Percentiles rank a stretch among this genome's conserved stretches.
These are phyloP conservation scores for Eunapius fragilis DNA, from an alignment of 37 sponge, comb jelly and placozoan species.

Conservation along the genomic window DNA sequence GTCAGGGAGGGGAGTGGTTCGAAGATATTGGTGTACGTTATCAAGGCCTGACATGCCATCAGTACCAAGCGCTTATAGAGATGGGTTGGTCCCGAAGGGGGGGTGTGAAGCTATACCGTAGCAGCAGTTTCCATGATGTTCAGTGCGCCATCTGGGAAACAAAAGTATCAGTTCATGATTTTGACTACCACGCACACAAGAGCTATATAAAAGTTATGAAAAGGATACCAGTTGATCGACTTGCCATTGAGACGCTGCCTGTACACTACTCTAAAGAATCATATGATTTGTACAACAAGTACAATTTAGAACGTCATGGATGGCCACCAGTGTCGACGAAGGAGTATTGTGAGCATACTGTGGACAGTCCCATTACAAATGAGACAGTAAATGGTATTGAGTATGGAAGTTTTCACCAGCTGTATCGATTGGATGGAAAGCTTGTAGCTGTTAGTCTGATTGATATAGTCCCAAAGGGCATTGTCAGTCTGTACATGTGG, in stretches of 20 bases:
- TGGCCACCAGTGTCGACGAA: constrained; percentile 64
- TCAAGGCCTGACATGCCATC: constrained; percentile 64
- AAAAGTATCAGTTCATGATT: constrained; percentile 60
- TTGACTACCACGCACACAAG: constrained; percentile 59
- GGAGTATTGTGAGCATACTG: constrained; percentile 81
- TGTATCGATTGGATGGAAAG: no score
- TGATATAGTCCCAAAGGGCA: no score
- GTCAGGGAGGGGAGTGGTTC: constrained; percentile 59
- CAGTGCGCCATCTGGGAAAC: constrained; percentile 86
- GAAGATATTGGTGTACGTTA: constrained; percentile 73
- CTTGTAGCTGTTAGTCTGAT: no score
- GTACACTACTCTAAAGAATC: constrained; percentile 75
- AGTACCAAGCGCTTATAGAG: constrained; percentile 79
- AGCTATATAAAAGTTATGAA: constrained; percentile 68
- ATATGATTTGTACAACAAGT: constrained; percentile 81
- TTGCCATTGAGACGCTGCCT: constrained; percentile 52
- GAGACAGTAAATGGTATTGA: constrained; percentile 52
- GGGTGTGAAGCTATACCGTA: constrained; percentile 86
- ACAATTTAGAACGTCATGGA: constrained; percentile 77
- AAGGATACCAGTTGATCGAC: constrained; percentile 62
- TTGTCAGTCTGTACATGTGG: no score
- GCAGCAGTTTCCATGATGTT: constrained; percentile 59
- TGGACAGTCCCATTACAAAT: constrained; percentile 65
- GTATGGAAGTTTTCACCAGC: no score
- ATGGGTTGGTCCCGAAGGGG: constrained; percentile 92